Percentiles rank a stretch among this genome's conserved stretches.
phyloP scores from a whole-genome alignment of 2,797 vertebrate species.

The Parotocinclus haroldoi region DNA sequence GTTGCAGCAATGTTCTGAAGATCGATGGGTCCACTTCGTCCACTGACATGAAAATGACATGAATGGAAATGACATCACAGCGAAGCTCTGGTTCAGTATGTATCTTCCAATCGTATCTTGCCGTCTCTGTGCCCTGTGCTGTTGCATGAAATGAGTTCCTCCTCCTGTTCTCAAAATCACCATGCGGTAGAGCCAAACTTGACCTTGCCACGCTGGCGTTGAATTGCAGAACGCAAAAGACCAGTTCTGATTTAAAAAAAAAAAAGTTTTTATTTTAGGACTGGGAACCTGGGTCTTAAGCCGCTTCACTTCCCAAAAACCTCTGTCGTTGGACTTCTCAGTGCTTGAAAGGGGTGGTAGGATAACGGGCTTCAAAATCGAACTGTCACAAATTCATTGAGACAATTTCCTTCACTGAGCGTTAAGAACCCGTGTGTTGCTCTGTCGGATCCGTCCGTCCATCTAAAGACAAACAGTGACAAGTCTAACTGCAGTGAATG shows the following conservation, averaged over 20 bases:
- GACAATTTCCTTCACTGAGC: background rate
- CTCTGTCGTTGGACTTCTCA: conserved; percentile 5
- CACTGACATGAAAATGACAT: conserved; percentile 72
- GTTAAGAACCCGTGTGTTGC: too few species aligned
- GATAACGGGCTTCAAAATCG: background rate
- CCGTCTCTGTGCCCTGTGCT: conserved; percentile 71
- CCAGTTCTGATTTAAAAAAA: conserved; percentile 16
- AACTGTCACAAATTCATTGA: background rate
- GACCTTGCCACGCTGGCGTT: too few species aligned
- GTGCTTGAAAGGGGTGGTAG: background rate
- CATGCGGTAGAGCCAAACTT: conserved; percentile 28
- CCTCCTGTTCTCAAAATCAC: conserved; percentile 47
- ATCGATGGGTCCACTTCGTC: conserved; percentile 65
- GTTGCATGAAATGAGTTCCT: conserved; percentile 75
- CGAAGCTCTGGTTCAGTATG: conserved; percentile 76
- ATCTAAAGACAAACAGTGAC: too few species aligned
- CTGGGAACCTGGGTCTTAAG: background rate
- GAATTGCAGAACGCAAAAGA: conserved; percentile 8
- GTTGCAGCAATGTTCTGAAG: conserved; percentile 75
- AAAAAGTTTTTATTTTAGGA: background rate
- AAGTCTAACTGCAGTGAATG: conserved; percentile 5
- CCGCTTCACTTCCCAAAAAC: conserved; percentile 6
- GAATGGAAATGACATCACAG: conserved; percentile 68
- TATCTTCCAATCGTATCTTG: conserved; percentile 68
- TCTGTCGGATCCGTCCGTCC: too few species aligned